These are phyloP conservation scores for Sinosuthora webbiana DNA, from an alignment of 2,113 vertebrate species.

Conservation along the genomic window DNA sequence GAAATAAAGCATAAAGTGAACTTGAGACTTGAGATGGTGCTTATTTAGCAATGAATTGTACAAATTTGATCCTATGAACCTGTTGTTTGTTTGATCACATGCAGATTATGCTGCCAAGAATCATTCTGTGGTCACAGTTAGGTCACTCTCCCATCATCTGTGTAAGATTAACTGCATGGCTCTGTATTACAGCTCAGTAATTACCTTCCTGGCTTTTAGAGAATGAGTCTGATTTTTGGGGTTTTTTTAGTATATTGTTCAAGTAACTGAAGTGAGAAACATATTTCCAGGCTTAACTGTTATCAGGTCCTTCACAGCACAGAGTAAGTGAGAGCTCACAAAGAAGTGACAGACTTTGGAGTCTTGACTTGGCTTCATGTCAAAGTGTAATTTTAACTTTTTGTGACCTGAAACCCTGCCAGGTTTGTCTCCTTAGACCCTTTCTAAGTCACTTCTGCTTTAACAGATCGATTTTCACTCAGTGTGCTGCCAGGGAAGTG, in stretches of 20 bases:
- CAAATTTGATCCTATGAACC: neutral
- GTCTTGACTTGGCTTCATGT: neutral
- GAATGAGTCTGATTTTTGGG: neutral
- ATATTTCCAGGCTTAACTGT: neutral
- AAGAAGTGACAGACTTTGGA: neutral
- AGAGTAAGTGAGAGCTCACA: neutral
- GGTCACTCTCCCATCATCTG: neutral
- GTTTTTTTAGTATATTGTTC: neutral
- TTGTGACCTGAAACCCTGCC: neutral
- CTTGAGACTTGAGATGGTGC: neutral
- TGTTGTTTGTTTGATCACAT: neutral
- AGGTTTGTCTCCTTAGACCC: neutral
- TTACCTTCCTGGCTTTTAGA: neutral
- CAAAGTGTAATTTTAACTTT: slow-evolving; percentile 28
- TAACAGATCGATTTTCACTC: neutral
- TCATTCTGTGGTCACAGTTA: neutral
- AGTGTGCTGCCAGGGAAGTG: neutral
- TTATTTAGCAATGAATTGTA: neutral
- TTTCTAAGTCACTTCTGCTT: neutral
- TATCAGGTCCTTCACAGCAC: neutral
- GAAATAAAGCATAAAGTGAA: neutral
- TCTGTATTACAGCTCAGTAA: neutral
- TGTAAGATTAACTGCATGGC: neutral
- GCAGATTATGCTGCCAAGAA: neutral
- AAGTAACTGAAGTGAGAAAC: neutral